Evolutionary conservation across 2,113 vertebrate genomes (phyloP).

Genomic region (Aythya baeri): DNA sequence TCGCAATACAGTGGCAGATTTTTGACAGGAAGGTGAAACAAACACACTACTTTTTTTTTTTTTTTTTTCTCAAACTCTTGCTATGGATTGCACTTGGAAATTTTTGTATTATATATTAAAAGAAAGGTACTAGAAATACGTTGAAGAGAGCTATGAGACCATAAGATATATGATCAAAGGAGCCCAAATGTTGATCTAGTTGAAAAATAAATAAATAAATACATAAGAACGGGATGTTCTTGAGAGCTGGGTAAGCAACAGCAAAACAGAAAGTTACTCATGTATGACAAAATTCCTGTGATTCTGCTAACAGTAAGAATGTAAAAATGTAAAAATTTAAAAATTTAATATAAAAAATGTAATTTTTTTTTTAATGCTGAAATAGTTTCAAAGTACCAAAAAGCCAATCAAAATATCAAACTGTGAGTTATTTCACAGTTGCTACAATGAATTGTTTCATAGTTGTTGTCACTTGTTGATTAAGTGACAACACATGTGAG

Average conservation of each 20-base stretch:
- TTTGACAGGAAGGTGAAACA: not conserved
- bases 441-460: not conserved
- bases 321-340: not conserved
- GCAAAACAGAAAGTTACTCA: not conserved
- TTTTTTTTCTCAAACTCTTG: not conserved
- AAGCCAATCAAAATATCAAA: not conserved
- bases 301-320: not conserved
- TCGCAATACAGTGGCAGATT: not conserved
- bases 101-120: not conserved
- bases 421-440: not conserved
- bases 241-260: not conserved
- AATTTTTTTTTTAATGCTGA: not conserved
- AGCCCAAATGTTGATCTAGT: not conserved
- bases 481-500: not conserved
- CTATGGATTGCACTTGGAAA: not conserved
- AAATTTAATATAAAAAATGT: no score
- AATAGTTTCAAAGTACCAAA: not conserved
- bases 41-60: not conserved
- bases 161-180: not conserved
- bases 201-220: not conserved
- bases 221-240: not conserved
- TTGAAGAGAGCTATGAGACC: not conserved
- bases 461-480: not conserved
- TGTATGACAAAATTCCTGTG: not conserved
- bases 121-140: not conserved